A percentile compares a stretch with the other conserved stretches of the same genome.
These are phyloP conservation scores for Hemicentrotus pulcherrimus DNA, from an alignment of 35 echinoderm and acorn worm species.

Conservation along the genomic window DNA sequence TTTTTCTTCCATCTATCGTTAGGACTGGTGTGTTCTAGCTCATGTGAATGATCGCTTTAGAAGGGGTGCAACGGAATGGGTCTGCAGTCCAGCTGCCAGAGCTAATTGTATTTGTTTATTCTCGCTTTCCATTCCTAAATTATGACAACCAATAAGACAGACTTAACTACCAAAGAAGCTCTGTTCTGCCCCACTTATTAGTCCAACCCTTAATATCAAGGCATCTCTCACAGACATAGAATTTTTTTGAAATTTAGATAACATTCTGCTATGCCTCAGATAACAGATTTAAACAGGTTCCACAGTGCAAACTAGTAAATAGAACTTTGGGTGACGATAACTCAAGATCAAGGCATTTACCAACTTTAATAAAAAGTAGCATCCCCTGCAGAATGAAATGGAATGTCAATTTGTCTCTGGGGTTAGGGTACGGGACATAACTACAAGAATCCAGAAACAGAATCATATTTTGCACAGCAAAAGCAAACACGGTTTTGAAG, in stretches of 20 bases:
- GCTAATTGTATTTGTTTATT: constrained; percentile 20
- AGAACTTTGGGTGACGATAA: not conserved
- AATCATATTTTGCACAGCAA: not conserved
- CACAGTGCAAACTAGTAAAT: not conserved
- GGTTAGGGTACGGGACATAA: not conserved
- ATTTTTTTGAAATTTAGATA: not conserved
- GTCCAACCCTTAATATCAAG: not conserved
- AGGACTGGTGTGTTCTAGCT: not conserved
- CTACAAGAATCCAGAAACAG: not conserved
- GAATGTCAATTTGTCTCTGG: not conserved
- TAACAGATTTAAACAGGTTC: not conserved
- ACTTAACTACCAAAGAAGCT: not conserved
- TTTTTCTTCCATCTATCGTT: not conserved
- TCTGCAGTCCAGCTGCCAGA: not conserved
- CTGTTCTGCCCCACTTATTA: not conserved
- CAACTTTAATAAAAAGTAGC: not conserved
- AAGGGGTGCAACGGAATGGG: not conserved
- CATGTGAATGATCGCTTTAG: not conserved
- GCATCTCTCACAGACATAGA: not conserved
- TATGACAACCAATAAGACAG: constrained; percentile 6
- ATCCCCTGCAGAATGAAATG: not conserved
- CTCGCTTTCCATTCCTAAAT: not conserved
- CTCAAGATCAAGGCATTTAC: not conserved
- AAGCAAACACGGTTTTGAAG: not conserved
- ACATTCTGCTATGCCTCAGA: not conserved